Percentiles rank a stretch among this genome's conserved stretches.
phyloP scores from a whole-genome alignment of 1,140 invertebrate genomes.

The Atta texana region DNA sequence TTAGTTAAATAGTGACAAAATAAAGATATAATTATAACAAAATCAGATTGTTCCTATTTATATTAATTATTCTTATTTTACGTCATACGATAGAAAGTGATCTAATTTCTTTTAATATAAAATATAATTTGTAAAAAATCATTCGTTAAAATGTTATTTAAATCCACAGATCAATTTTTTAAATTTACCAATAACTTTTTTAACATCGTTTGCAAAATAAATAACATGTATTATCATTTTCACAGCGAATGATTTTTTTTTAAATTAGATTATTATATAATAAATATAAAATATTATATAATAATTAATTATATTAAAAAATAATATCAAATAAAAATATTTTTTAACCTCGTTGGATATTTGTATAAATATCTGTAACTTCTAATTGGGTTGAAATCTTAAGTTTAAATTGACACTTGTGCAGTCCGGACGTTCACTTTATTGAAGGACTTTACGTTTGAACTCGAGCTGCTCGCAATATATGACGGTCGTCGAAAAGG shows the following conservation, averaged over 20 bases:
- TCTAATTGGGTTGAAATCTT: conserved; percentile 27
- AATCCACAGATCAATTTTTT: neutral
- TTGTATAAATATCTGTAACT: neutral
- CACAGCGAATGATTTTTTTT: neutral
- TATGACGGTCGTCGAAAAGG: conserved; percentile 10
- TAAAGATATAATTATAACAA: neutral
- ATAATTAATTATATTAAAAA: too few relatives aligned
- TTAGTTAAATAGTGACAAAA: neutral
- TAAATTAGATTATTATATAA: neutral
- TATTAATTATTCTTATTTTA: neutral
- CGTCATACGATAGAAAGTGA: neutral
- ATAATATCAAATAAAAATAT: neutral
- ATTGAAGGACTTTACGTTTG: conserved; percentile 25
- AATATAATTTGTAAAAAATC: neutral
- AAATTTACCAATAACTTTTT: neutral
- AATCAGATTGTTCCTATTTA: neutral
- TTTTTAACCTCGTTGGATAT: neutral
- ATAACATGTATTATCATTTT: neutral
- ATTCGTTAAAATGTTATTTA: neutral
- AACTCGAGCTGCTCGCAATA: conserved; percentile 3
- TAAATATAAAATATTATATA: neutral
- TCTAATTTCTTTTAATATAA: too few relatives aligned
- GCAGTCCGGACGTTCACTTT: neutral
- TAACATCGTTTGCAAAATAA: neutral
- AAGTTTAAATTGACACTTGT: conserved; percentile 16